These are phyloP conservation scores for Palythoa caribaeorum DNA, from an alignment of 92 coral and sea anemone species.

Conservation along the genomic window DNA sequence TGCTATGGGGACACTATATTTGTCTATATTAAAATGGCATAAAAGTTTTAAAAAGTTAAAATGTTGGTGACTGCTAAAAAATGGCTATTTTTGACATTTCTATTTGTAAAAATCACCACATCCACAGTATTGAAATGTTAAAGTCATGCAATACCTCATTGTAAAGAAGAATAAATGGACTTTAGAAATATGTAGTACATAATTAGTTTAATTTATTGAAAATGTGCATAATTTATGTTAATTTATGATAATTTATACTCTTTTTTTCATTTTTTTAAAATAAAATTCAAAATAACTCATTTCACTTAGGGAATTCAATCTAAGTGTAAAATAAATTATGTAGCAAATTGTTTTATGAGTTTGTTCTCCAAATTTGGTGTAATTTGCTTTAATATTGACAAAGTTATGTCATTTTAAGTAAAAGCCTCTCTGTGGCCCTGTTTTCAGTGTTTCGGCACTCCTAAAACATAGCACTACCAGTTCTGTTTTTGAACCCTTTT, in stretches of 20 bases:
- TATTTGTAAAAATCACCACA: slow-evolving; percentile 22
- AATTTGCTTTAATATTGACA: not conserved
- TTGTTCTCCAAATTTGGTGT: not conserved
- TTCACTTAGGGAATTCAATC: not conserved
- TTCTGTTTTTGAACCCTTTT: not conserved
- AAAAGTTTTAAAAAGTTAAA: too few relatives aligned
- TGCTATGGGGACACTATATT: too few relatives aligned
- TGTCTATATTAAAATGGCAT: too few relatives aligned
- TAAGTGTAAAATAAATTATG: slow-evolving; percentile 13
- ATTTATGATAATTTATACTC: slow-evolving; percentile 7
- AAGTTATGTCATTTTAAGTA: slow-evolving; percentile 4
- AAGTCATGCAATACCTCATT: slow-evolving; percentile 12
- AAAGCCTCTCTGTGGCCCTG: not conserved
- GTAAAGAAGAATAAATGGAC: slow-evolving; percentile 16
- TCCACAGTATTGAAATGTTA: not conserved
- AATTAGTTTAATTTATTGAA: slow-evolving; percentile 6
- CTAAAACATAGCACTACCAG: not conserved
- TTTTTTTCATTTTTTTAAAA: not conserved
- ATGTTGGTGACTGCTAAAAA: slow-evolving; percentile 17
- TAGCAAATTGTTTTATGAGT: not conserved
- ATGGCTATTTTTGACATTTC: slow-evolving; percentile 12
- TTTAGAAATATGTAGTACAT: slow-evolving; percentile 12
- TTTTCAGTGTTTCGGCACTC: not conserved
- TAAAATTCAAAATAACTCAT: slow-evolving; percentile 8
- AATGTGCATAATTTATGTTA: not conserved